A percentile compares a stretch with the other conserved stretches of the same genome.
phyloP scores from a whole-genome alignment of 2,888 invertebrate genomes.

The Hyppa rectilinea region DNA sequence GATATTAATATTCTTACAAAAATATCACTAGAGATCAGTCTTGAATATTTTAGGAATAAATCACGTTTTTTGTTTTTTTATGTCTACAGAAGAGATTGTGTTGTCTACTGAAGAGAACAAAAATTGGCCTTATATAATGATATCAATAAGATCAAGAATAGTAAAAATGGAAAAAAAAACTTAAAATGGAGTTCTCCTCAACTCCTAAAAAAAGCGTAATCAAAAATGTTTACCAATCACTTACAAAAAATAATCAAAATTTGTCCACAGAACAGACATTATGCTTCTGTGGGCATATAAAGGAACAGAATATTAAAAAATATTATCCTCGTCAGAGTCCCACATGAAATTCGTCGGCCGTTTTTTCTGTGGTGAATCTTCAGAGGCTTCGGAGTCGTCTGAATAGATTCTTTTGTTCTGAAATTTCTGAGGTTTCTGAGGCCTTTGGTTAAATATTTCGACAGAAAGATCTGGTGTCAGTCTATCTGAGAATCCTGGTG shows the following conservation, averaged over 20 bases:
- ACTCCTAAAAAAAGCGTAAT: neutral
- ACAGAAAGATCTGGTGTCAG: neutral
- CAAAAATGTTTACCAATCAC: neutral
- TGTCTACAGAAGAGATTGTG: constrained; percentile 13
- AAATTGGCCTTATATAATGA: constrained; percentile 5
- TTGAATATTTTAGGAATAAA: constrained; percentile 11
- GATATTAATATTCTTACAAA: neutral
- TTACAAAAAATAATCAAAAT: neutral
- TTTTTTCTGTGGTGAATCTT: neutral
- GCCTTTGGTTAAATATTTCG: neutral
- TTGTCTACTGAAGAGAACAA: constrained; percentile 9
- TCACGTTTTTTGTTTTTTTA: constrained; percentile 12
- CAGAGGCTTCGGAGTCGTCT: neutral
- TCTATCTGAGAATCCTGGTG: neutral
- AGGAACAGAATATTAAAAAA: neutral
- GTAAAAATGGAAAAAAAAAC: neutral
- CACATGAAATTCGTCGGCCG: neutral
- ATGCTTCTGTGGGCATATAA: constrained; percentile 4
- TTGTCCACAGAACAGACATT: constrained; percentile 4
- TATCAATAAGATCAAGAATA: constrained; percentile 13
- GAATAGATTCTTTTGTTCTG: neutral
- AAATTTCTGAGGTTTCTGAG: neutral
- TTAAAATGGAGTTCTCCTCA: neutral
- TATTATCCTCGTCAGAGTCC: constrained; percentile 1
- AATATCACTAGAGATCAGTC: constrained; percentile 8